Evolutionary conservation across 2,113 vertebrate species (phyloP).

Genomic region (Ceratotherium simum): DNA sequence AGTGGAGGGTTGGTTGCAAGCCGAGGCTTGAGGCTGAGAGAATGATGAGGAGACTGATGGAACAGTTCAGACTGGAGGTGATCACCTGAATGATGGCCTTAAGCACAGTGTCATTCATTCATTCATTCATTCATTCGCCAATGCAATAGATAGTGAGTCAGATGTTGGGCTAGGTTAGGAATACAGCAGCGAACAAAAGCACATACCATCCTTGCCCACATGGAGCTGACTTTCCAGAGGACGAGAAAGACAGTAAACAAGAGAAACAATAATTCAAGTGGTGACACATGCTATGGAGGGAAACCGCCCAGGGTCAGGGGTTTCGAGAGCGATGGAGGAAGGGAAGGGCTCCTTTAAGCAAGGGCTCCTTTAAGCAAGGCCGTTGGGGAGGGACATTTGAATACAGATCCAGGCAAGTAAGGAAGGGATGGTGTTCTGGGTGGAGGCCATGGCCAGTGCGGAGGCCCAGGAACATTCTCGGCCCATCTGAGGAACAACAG

Average conservation of each 20-base stretch:
- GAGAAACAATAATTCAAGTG: too few relatives aligned
- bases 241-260: too few relatives aligned
- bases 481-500: not conserved
- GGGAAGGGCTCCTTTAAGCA: not conserved
- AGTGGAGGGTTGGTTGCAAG: not conserved
- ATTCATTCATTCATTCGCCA: not conserved
- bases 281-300: not conserved
- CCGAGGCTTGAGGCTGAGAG: not conserved
- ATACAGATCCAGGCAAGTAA: not conserved
- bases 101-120: not conserved
- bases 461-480: not conserved
- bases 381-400: not conserved
- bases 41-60: not conserved
- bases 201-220: rapidly evolving
- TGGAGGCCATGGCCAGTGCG: not conserved
- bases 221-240: not conserved
- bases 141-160: not conserved
- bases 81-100: not conserved
- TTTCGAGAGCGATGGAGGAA: not conserved
- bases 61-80: not conserved
- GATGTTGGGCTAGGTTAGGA: not conserved
- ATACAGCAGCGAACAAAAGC: not conserved
- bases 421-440: not conserved
- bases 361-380: not conserved
- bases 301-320: not conserved